Base-by-base conservation (phyloP, 2,113 vertebrate species). In the Orientallactaga bullata region DNA sequence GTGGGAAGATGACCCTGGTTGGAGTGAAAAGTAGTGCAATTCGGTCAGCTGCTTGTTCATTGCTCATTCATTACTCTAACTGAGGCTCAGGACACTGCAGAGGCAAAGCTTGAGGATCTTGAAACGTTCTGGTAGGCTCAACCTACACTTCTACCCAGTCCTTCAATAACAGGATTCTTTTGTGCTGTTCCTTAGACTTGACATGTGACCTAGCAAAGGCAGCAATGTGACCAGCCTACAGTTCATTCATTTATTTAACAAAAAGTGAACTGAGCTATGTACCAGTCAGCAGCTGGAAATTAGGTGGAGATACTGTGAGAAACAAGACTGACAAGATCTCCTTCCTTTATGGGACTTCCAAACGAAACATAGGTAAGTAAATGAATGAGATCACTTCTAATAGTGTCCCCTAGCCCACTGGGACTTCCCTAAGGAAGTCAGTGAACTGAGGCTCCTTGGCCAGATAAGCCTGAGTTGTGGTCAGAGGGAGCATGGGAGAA, bases 141-240 rank as follows among this genome's bases (percentile, higher is more conserved):
- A 63, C 47, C 60, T 42, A 61, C 20, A 55, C 30, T 73, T 87
- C 68, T 65, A 42, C 88, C 58, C 68, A 58, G 79, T 23, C 12
- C 81, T 87, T 78, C 85, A 93, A 35, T 63, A 91, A 95, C 77
- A 93, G 78, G 65, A 61, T 51, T 94, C 90, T 89, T 92, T 84
- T 95, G 78, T 95, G 76, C 16, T 21, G 32, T 63, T 68, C 91
- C 95, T 85, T 77, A 79, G 72, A 82, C 65, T 72, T 90, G 55
- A 76, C 93, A 93, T 77, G 77, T 89, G 96, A 97, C 66, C 61
- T 77, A 61, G 71, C 82, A 85, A 90, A 74, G 63, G 82, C 55
- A 51, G 65, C 81, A 89, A 66, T 60, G 63, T 91, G 71, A 73
- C 37, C 60, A 85, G 73, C 32, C n/a, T 63, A 80, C 66, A 39